Percentiles rank a stretch among this genome's conserved stretches.
Evolutionary conservation across 2,113 vertebrate genomes (phyloP).

Genomic region (Uria lomvia): DNA sequence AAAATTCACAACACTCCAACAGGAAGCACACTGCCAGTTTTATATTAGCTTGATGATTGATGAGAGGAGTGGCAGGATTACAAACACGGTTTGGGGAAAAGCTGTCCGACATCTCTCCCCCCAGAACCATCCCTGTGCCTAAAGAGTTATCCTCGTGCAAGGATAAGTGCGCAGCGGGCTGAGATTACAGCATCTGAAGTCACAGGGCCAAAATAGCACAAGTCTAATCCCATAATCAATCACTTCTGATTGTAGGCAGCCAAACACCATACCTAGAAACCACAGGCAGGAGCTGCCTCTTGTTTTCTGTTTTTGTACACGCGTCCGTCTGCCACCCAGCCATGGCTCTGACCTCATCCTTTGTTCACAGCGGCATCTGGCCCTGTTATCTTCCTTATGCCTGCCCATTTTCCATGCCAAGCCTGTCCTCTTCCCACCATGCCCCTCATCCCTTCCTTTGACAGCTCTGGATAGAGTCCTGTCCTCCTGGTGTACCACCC

Average conservation of each 20-base stretch:
- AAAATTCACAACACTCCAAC: slow-evolving; percentile 9
- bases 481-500: neutral
- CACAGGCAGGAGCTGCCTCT: neutral
- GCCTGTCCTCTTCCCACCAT: slow-evolving; percentile 14
- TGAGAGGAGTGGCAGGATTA: slow-evolving; percentile 55
- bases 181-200: slow-evolving; percentile 46
- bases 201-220: slow-evolving; percentile 49
- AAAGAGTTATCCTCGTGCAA: neutral
- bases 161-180: neutral
- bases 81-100: neutral
- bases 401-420: slow-evolving; percentile 35
- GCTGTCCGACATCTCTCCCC: neutral
- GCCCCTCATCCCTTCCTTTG: slow-evolving; percentile 11
- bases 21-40: slow-evolving; percentile 28
- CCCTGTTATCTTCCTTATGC: neutral
- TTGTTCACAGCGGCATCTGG: neutral
- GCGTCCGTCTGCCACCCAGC: neutral
- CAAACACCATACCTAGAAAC: neutral
- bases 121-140: neutral
- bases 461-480: neutral
- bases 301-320: neutral
- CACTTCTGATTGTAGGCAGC: neutral
- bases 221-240: slow-evolving; percentile 32
- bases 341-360: slow-evolving; percentile 7
- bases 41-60: neutral